Evolutionary conservation across 2,113 vertebrate species (phyloP).

Genomic region (Varanus komodoensis): DNA sequence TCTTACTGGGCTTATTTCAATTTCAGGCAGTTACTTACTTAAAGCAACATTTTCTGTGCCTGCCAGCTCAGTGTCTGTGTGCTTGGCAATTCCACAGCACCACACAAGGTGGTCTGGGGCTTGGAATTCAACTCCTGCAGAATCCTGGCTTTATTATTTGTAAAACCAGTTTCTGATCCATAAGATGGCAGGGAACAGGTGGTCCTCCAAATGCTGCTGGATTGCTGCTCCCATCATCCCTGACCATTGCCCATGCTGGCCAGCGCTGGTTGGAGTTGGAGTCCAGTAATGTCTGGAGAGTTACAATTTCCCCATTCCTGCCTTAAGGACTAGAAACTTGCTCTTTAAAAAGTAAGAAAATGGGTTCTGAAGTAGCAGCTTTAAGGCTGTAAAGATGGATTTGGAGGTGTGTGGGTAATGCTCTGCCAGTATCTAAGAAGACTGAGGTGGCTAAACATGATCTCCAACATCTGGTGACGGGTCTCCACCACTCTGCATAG

Average conservation of each 20-base stretch:
- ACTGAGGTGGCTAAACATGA: background rate
- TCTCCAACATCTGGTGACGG: background rate
- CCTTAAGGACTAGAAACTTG: no score
- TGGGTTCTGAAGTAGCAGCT: no score
- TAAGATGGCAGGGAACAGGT: no score
- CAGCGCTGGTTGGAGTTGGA: no score
- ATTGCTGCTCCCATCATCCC: no score
- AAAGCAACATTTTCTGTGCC: background rate
- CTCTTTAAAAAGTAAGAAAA: no score
- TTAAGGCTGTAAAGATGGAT: background rate
- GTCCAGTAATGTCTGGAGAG: no score
- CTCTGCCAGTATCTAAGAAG: background rate
- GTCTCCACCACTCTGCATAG: background rate
- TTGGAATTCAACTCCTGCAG: background rate
- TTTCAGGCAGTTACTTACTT: background rate
- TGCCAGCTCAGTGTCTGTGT: no score
- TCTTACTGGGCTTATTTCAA: background rate
- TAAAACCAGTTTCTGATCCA: background rate
- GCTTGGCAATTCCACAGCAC: background rate
- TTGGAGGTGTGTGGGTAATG: background rate
- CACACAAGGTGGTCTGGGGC: background rate
- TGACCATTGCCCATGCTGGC: no score
- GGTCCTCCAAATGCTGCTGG: no score
- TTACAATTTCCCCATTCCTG: no score
- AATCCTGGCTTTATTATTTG: background rate